Conservation (phyloP, 2,113 vertebrate species). For the Hylia prasina region DNA sequence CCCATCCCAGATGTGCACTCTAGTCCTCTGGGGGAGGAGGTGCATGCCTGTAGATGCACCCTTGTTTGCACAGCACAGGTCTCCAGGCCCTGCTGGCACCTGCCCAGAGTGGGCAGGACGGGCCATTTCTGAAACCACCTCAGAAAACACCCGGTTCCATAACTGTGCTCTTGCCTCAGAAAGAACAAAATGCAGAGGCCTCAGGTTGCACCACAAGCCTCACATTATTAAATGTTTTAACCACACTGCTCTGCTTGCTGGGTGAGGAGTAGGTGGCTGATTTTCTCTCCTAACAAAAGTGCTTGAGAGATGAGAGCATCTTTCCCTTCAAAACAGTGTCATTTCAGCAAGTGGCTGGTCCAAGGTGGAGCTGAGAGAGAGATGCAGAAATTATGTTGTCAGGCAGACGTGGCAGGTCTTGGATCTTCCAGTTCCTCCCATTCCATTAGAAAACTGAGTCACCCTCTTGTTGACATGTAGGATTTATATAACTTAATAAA, state of each 20-base stretch:
- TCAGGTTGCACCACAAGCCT: not conserved
- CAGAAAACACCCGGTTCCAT: not conserved
- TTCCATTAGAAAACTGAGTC: not conserved
- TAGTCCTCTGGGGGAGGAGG: not conserved
- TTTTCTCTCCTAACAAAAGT: not conserved
- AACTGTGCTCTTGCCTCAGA: not conserved
- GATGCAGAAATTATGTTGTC: not conserved
- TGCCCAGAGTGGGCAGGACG: accelerated
- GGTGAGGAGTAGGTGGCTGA: not conserved
- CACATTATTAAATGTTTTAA: not conserved
- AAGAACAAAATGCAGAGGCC: not conserved
- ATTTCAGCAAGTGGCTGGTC: not conserved
- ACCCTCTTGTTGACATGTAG: not conserved
- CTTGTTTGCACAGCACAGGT: not conserved
- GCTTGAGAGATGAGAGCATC: not conserved
- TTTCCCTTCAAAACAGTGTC: not conserved
- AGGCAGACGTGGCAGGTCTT: not conserved
- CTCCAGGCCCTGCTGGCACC: not conserved
- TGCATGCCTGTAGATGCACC: not conserved
- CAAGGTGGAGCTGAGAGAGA: not conserved
- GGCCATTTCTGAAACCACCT: not conserved
- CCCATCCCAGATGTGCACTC: not conserved
- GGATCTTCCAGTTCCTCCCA: not conserved
- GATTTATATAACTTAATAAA: not conserved
- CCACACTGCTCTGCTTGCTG: not conserved